phyloP scores from a whole-genome alignment of 2,113 vertebrate species.

The Phasianus colchicus region DNA sequence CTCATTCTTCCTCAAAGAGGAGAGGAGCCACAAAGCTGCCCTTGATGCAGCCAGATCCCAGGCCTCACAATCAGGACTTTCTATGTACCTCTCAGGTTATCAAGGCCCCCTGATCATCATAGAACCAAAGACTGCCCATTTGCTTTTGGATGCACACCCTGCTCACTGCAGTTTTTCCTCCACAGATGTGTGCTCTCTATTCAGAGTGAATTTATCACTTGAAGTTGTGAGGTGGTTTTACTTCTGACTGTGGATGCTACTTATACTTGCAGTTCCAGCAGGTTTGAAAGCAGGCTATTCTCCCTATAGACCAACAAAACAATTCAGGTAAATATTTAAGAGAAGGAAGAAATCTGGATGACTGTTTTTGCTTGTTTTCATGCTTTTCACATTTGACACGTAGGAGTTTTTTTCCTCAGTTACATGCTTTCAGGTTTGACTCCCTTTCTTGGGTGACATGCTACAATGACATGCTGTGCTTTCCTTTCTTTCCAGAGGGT shows the following conservation, averaged over 20 bases:
- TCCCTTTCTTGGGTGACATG: rapidly evolving
- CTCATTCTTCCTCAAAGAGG: not conserved
- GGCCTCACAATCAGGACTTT: not conserved
- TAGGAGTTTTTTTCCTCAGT: not conserved
- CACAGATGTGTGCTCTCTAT: not conserved
- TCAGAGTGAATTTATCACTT: not conserved
- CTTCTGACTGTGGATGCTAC: not conserved
- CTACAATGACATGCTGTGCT: not conserved
- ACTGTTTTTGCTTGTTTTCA: not conserved
- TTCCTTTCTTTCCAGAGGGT: not conserved
- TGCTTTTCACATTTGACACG: not conserved
- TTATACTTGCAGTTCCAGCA: not conserved
- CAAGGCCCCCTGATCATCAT: not conserved
- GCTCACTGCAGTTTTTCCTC: not conserved
- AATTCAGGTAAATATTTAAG: not conserved
- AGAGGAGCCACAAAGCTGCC: not conserved
- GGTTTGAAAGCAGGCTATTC: not conserved
- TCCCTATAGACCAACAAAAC: not conserved
- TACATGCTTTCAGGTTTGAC: not conserved
- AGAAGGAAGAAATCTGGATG: not conserved
- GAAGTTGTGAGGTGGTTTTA: not conserved
- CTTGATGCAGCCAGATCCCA: not conserved
- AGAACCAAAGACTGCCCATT: not conserved
- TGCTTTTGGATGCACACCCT: not conserved
- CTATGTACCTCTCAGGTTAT: not conserved